Percentiles rank a stretch among this genome's conserved stretches.
Evolutionary conservation across 2,888 invertebrate species (phyloP).

Genomic region (Corythucha ciliata): DNA sequence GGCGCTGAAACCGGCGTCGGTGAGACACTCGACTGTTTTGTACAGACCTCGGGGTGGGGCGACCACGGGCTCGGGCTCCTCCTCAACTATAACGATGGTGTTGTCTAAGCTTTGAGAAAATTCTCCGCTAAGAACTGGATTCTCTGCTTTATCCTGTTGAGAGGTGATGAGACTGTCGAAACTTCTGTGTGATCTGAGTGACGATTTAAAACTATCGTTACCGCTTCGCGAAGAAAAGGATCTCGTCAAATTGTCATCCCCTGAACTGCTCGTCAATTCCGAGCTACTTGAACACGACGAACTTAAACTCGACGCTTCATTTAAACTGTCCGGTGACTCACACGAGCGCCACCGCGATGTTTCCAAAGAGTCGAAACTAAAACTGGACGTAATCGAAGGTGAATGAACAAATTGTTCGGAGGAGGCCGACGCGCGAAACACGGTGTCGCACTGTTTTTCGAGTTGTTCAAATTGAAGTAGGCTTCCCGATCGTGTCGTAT

Average conservation of each 20-base stretch:
- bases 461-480: slow-evolving; percentile 76
- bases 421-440: slow-evolving; percentile 39
- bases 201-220: slow-evolving; percentile 32
- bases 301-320: slow-evolving; percentile 31
- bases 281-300: slow-evolving; percentile 30
- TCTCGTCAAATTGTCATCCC: slow-evolving; percentile 32
- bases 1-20: slow-evolving; percentile 32
- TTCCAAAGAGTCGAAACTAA: slow-evolving; percentile 39
- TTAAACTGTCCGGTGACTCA: slow-evolving; percentile 47
- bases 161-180: slow-evolving; percentile 45
- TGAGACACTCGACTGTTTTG: slow-evolving; percentile 37
- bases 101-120: slow-evolving; percentile 36
- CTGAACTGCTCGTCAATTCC: slow-evolving; percentile 31
- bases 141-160: slow-evolving; percentile 29
- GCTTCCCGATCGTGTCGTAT: slow-evolving; percentile 52
- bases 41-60: slow-evolving; percentile 34
- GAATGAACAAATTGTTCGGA: slow-evolving; percentile 34
- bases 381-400: slow-evolving; percentile 26
- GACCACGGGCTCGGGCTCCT: slow-evolving; percentile 24
- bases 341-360: slow-evolving; percentile 45
- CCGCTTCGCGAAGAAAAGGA: slow-evolving; percentile 33
- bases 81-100: slow-evolving; percentile 27
- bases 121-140: slow-evolving; percentile 30
- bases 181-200: slow-evolving; percentile 44
- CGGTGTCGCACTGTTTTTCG: slow-evolving; percentile 57